Conservation (phyloP, 2,888 invertebrate genomes). For the Cynaeus angustus region DNA sequence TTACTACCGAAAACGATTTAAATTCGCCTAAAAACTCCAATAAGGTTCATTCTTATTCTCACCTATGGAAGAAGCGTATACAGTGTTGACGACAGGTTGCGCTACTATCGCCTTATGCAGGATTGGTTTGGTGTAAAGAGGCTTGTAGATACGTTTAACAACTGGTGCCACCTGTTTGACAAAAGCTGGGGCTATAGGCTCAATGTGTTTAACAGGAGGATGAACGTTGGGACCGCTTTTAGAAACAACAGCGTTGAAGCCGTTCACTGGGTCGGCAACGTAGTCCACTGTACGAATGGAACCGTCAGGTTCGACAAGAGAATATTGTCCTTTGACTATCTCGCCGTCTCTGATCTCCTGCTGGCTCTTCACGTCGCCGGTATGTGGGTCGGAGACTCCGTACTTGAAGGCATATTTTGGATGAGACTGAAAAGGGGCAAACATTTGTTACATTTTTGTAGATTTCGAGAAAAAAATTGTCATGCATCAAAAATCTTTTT, state of each 20-base stretch:
- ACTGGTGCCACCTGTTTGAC: constrained; percentile 63
- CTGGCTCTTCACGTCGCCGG: constrained; percentile 77
- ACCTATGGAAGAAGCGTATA: constrained; percentile 60
- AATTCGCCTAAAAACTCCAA: constrained; percentile 5
- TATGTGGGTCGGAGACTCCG: constrained; percentile 77
- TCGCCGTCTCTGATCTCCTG: constrained; percentile 78
- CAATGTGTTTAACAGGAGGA: constrained; percentile 54
- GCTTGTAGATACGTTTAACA: constrained; percentile 59
- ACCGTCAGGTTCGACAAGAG: constrained; percentile 71
- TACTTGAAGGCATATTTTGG: constrained; percentile 78
- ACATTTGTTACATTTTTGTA: neutral
- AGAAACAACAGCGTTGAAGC: constrained; percentile 68
- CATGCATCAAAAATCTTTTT: no score
- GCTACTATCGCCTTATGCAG: constrained; percentile 70
- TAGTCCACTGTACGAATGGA: constrained; percentile 71
- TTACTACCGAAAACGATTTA: constrained; percentile 10
- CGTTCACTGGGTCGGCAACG: constrained; percentile 76
- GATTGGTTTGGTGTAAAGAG: constrained; percentile 58
- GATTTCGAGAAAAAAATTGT: no score
- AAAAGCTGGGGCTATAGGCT: constrained; percentile 59
- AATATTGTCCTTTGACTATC: constrained; percentile 73
- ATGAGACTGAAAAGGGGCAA: constrained; percentile 70
- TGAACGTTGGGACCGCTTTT: constrained; percentile 72
- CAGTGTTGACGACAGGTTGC: constrained; percentile 57
- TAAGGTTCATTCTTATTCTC: no score